These are phyloP conservation scores for Lepetodrilus schrolli DNA, from an alignment of 2,888 invertebrate genomes.

Conservation along the genomic window DNA sequence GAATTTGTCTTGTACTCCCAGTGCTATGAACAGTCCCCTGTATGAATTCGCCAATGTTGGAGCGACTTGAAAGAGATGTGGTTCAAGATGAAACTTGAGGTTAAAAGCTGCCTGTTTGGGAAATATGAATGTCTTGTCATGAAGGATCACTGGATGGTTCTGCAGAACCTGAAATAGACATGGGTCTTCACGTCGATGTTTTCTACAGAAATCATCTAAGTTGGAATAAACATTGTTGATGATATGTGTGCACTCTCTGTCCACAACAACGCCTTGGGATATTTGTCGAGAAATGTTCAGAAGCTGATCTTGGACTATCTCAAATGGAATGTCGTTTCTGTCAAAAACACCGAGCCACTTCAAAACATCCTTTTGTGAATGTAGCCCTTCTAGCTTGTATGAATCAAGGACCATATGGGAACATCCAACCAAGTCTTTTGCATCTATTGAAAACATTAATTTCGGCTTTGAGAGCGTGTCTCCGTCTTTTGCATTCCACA, in stretches of 20 bases:
- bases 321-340: background rate
- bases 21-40: background rate
- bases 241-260: background rate
- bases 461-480: background rate
- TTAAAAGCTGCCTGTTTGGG: background rate
- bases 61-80: background rate
- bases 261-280: background rate
- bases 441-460: background rate
- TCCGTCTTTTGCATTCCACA: constrained; percentile 4
- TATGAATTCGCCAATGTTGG: background rate
- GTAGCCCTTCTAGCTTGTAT: background rate
- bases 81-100: background rate
- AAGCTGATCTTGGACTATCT: background rate
- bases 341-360: constrained; percentile 4
- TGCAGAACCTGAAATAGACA: background rate
- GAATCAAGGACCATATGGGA: constrained; percentile 12
- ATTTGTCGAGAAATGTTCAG: background rate
- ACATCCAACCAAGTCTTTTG: constrained; percentile 21
- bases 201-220: background rate
- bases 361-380: background rate
- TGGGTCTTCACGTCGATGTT: background rate
- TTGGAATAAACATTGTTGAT: background rate
- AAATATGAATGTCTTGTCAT: background rate
- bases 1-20: background rate
- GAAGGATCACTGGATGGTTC: background rate